A percentile compares a stretch with the other conserved stretches of the same genome.
Evolutionary conservation across 1,140 invertebrate species (phyloP).

Genomic region (Macrosteles quadrilineatus): DNA sequence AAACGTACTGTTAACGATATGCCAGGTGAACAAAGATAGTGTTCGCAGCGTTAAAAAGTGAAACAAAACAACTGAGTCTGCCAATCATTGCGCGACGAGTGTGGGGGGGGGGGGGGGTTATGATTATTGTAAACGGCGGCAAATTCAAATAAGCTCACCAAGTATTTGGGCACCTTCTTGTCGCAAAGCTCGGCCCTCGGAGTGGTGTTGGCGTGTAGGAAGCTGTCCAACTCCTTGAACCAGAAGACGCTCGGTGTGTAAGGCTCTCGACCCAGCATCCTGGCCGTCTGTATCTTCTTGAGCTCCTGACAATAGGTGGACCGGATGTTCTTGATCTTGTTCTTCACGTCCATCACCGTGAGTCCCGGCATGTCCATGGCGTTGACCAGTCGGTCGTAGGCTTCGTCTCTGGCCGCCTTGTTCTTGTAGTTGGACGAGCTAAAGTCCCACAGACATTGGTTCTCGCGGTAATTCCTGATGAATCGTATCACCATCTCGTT

Average conservation of each 20-base stretch:
- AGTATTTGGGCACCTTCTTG: slow-evolving; percentile 19
- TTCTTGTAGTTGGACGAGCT: slow-evolving; percentile 37
- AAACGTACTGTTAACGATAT: too few relatives aligned
- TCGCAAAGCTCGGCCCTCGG: slow-evolving; percentile 38
- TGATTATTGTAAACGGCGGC: neutral
- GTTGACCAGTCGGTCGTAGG: slow-evolving; percentile 32
- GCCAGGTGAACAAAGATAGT: too few relatives aligned
- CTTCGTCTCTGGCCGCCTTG: slow-evolving; percentile 27
- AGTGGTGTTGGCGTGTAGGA: slow-evolving; percentile 55
- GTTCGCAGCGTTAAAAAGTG: too few relatives aligned
- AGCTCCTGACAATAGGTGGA: slow-evolving; percentile 42
- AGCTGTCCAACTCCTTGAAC: slow-evolving; percentile 56
- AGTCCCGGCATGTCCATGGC: slow-evolving; percentile 37
- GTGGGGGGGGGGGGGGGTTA: neutral
- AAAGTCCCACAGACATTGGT: slow-evolving; percentile 37
- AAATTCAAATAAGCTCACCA: slow-evolving; percentile 18
- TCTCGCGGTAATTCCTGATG: slow-evolving; percentile 34
- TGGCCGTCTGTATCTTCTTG: slow-evolving; percentile 48
- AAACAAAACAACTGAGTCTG: too few relatives aligned
- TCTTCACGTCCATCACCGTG: slow-evolving; percentile 35
- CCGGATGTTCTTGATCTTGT: slow-evolving; percentile 43
- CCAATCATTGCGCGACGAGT: neutral
- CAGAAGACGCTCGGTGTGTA: slow-evolving; percentile 55
- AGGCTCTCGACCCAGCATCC: slow-evolving; percentile 46
- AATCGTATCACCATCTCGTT: slow-evolving; percentile 38